Conservation (phyloP, 1,140 invertebrate genomes). For the Trichonephila inaurata region DNA sequence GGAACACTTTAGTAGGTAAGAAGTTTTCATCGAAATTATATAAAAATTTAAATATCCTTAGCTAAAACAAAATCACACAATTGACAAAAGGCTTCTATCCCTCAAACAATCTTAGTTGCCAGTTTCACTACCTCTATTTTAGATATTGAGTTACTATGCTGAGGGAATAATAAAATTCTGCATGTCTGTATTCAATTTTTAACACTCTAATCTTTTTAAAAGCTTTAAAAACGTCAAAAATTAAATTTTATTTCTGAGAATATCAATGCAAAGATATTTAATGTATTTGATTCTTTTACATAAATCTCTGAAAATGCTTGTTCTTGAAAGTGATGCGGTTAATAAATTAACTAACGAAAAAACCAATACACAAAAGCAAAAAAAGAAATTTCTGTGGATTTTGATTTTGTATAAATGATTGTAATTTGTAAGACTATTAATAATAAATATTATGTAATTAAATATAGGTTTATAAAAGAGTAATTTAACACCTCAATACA, state of each 20-base stretch:
- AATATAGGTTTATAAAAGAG: too few species aligned
- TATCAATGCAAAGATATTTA: background rate
- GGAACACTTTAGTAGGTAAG: conserved; percentile 15
- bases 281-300: background rate
- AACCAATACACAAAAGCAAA: too few species aligned
- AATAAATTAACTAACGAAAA: too few species aligned
- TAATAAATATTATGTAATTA: too few species aligned
- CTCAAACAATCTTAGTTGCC: conserved; percentile 60
- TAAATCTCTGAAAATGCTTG: background rate
- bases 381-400: too few species aligned
- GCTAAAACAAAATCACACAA: conserved; percentile 60
- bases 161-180: background rate
- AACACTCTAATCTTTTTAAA: background rate
- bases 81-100: conserved; percentile 74
- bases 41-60: conserved; percentile 54
- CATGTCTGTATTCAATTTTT: background rate
- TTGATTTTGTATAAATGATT: too few species aligned
- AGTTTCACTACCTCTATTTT: conserved; percentile 52
- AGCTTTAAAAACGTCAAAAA: background rate
- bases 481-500: too few species aligned
- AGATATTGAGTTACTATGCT: conserved; percentile 60
- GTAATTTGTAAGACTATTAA: too few species aligned
- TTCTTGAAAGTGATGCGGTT: background rate
- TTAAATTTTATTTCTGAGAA: background rate
- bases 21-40: conserved; percentile 61